These are phyloP conservation scores for Thysanoteuthis rhombus DNA, from an alignment of 2,888 invertebrate species.

Conservation along the genomic window DNA sequence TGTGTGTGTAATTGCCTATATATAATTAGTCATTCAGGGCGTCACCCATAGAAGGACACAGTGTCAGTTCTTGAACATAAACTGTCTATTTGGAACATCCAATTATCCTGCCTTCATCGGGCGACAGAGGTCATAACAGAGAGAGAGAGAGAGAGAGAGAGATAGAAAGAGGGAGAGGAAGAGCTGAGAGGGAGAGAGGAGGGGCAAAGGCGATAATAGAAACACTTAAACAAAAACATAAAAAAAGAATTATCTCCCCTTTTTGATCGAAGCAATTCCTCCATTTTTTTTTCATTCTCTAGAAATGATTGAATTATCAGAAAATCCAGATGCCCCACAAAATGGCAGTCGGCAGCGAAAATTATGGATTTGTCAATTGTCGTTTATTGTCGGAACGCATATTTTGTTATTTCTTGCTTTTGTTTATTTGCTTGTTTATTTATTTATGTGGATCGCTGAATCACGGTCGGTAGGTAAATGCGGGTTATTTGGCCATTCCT, in stretches of 20 bases:
- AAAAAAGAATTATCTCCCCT: background rate
- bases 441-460: background rate
- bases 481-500: background rate
- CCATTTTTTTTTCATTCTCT: background rate
- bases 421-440: background rate
- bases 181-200: too few relatives aligned
- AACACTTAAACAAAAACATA: background rate
- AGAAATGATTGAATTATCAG: background rate
- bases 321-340: background rate
- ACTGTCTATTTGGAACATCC: background rate
- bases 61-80: background rate
- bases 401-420: background rate
- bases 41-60: background rate
- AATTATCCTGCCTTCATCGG: background rate
- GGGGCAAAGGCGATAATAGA: background rate
- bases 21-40: background rate
- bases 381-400: background rate
- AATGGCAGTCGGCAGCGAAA: background rate
- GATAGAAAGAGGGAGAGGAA: too few relatives aligned
- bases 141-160: too few relatives aligned
- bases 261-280: background rate
- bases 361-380: constrained; percentile 12
- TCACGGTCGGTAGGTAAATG: background rate
- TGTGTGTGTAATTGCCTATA: background rate
- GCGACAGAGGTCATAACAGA: background rate